Percentiles rank a stretch among this genome's conserved stretches.
Conservation (phyloP, 1,140 invertebrate species). For the Heliconius eleuchia region DNA sequence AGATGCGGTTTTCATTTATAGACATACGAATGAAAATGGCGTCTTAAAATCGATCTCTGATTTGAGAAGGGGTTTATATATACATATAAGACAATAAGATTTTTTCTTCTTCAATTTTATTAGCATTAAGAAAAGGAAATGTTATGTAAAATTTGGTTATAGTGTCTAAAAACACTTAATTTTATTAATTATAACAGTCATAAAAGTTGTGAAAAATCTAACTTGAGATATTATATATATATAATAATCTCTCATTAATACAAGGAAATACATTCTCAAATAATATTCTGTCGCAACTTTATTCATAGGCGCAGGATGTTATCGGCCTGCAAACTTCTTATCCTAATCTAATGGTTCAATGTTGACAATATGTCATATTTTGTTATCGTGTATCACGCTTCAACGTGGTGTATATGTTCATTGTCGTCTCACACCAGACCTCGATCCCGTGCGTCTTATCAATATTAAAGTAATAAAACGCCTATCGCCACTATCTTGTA, state of each 20-base stretch:
- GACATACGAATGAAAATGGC: too few relatives aligned
- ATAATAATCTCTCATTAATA: neutral
- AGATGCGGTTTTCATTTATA: too few relatives aligned
- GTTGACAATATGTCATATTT: conserved; percentile 34
- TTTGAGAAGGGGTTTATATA: too few relatives aligned
- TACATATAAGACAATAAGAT: too few relatives aligned
- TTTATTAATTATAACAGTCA: too few relatives aligned
- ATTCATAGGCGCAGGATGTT: neutral
- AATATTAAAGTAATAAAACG: conserved; percentile 30
- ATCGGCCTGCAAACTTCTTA: conserved; percentile 33
- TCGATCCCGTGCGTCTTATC: conserved; percentile 36
- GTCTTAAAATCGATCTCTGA: too few relatives aligned
- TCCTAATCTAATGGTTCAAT: conserved; percentile 41
- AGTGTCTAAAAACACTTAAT: too few relatives aligned
- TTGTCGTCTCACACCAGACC: conserved; percentile 29
- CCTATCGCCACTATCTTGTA: conserved; percentile 28
- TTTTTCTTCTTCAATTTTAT: too few relatives aligned
- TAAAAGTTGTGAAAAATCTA: too few relatives aligned
- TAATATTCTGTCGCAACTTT: neutral
- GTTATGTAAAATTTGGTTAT: too few relatives aligned
- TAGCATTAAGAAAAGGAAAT: too few relatives aligned
- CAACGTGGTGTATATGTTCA: conserved; percentile 31
- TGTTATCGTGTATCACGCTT: conserved; percentile 38
- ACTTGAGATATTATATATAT: neutral
- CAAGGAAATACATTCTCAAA: neutral